Base-by-base conservation (phyloP, 2,113 vertebrate genomes). In the Sturnira hondurensis region DNA sequence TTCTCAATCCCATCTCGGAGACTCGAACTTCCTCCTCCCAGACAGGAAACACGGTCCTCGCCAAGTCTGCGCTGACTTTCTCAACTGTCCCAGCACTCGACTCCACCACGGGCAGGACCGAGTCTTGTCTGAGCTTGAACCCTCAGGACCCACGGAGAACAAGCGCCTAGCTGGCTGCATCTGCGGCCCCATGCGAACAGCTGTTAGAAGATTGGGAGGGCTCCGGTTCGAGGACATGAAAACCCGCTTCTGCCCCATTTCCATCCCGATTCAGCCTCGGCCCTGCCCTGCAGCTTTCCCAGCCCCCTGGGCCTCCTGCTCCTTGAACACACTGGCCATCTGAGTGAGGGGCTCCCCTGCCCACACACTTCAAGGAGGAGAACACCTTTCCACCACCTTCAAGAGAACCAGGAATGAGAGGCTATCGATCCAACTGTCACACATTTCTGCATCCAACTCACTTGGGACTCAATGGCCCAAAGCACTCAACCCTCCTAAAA, bases 1-100 rank as follows among this genome's bases (percentile, higher is more conserved):
- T 91, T 94, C 97, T 76, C 74, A 93, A 86, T 68, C 67, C 68
- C 86, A 89, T 5, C 80, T 96, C 76, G 10, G 54, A 36, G 22
- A 61, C 77, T 68, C 28, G 19, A 45, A 92, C 96, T 82, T 93
- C 93, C 94, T 78, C 65, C 76, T 86, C 85, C 74, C 47, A 4
- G 43, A 80, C 58, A 58, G 50, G 71, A 67, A 8, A 58, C 56
- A n/a, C 7, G 0, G 58, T 31, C 76, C 14, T 56, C 17, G 50
- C 71, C 73, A 88, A 86, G n/a, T 52, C 77, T 7, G 43, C 15
- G 17, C 70, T 1, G 11, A 54, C 71, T 61, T 61, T 41, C 74
- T 22, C 7, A 70, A 33, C 15, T 1, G n/a, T 56, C 63, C 8
- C 4, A 13, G 38, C 26, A 38, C 33, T 58, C 22, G 14, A 47